Percentiles rank a stretch among this genome's conserved stretches.
phyloP scores from a whole-genome alignment of 2,113 vertebrate genomes.

The Typhlomys cinereus region DNA sequence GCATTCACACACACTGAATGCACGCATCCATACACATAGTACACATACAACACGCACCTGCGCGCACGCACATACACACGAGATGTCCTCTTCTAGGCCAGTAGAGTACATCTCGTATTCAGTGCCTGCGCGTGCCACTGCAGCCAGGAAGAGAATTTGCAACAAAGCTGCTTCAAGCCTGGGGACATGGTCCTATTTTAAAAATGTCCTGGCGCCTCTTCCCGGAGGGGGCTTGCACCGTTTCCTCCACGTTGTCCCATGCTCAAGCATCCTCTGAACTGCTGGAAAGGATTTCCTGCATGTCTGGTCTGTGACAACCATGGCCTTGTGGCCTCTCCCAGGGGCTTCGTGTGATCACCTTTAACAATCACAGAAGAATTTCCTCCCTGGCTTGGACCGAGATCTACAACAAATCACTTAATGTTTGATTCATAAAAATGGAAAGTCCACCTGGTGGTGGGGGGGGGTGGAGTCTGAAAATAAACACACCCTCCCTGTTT shows the following conservation, averaged over 20 bases:
- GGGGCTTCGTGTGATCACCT: conserved; percentile 15
- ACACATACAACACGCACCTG: too few relatives aligned
- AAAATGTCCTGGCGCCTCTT: neutral
- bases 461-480: neutral
- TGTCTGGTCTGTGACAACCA: conserved; percentile 58
- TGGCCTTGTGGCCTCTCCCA: conserved; percentile 26
- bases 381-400: conserved; percentile 14
- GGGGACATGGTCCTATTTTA: neutral
- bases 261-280: conserved; percentile 30
- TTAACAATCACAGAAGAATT: neutral
- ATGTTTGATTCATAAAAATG: conserved; percentile 44
- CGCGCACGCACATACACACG: too few relatives aligned
- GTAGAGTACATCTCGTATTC: too few relatives aligned
- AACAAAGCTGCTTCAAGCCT: neutral
- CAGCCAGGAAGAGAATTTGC: neutral
- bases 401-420: neutral
- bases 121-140: neutral
- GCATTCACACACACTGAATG: too few relatives aligned
- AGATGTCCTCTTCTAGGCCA: too few relatives aligned
- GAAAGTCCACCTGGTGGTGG: neutral
- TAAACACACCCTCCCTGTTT: neutral
- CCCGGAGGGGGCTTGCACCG: conserved; percentile 12
- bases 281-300: conserved; percentile 72
- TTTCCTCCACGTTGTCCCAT: neutral
- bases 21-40: too few relatives aligned